Conservation (phyloP, 2,113 vertebrate genomes). For the Leptodactylus fuscus region DNA sequence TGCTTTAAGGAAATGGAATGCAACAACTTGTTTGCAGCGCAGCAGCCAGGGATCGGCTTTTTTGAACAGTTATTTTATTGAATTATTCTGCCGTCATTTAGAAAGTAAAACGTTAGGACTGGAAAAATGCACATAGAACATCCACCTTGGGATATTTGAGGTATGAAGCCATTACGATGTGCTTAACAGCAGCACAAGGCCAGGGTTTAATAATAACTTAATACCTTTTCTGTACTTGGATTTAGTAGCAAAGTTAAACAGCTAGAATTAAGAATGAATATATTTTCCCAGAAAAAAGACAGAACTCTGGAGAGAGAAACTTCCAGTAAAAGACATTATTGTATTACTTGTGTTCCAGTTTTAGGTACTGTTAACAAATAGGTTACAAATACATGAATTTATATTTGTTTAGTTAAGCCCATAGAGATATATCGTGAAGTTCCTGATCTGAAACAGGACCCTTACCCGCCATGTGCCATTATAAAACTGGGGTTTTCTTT, state of each 20-base stretch:
- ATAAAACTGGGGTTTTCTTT: too few species aligned
- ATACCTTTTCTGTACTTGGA: not conserved
- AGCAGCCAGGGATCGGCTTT: slow-evolving; percentile 25
- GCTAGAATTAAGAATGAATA: not conserved
- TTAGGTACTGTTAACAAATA: not conserved
- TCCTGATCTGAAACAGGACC: too few species aligned
- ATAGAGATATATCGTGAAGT: not conserved
- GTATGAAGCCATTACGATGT: not conserved
- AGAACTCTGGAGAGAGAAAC: not conserved
- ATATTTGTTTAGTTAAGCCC: not conserved
- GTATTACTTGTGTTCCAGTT: not conserved
- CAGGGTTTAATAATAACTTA: not conserved
- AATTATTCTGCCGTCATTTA: slow-evolving; percentile 16
- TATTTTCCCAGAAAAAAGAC: not conserved
- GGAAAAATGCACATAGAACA: slow-evolving; percentile 27
- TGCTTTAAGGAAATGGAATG: slow-evolving; percentile 60
- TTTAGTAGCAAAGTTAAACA: not conserved
- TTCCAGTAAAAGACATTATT: not conserved
- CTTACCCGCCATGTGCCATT: too few species aligned
- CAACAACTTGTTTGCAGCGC: slow-evolving; percentile 59
- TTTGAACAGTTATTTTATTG: slow-evolving; percentile 25
- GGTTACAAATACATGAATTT: not conserved
- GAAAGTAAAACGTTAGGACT: not conserved
- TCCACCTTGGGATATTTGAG: not conserved
- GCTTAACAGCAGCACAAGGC: not conserved